Percentiles rank a stretch among this genome's conserved stretches.
Conservation (phyloP, 2,888 invertebrate genomes). For the Ophion ventricosus region DNA sequence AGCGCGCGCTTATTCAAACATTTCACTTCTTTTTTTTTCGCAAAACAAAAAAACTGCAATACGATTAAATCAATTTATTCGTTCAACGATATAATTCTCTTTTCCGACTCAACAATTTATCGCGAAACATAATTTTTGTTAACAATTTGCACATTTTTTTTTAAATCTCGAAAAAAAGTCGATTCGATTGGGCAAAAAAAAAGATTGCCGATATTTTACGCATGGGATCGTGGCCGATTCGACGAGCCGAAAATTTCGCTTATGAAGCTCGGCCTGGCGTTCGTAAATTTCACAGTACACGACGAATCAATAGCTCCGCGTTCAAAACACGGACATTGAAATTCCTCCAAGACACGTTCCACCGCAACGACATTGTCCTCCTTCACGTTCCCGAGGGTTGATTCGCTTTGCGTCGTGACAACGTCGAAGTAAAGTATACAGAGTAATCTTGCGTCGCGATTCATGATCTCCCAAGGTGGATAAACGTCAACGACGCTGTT, state of each 20-base stretch:
- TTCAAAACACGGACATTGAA: constrained; percentile 74
- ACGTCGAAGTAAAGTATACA: constrained; percentile 71
- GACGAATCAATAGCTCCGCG: constrained; percentile 62
- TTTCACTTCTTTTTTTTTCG: background rate
- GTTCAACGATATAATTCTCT: no score
- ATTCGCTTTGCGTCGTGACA: constrained; percentile 45
- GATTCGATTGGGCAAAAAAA: no score
- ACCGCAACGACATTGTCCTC: background rate
- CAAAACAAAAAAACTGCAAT: no score
- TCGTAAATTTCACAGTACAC: constrained; percentile 70
- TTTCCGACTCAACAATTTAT: no score
- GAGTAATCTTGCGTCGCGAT: constrained; percentile 66
- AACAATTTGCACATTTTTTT: no score
- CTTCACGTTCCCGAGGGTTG: background rate
- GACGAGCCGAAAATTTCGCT: constrained; percentile 66
- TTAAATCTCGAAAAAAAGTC: no score
- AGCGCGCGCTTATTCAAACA: background rate
- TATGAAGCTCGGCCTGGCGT: constrained; percentile 73
- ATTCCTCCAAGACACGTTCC: constrained; percentile 65
- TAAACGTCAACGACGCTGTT: constrained; percentile 72
- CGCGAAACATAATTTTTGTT: no score
- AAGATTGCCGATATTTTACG: background rate
- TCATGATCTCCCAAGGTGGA: constrained; percentile 76
- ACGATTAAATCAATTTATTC: no score
- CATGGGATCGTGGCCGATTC: background rate